Base-by-base conservation (phyloP, 1,140 invertebrate species). In the Trichoplusia ni region DNA sequence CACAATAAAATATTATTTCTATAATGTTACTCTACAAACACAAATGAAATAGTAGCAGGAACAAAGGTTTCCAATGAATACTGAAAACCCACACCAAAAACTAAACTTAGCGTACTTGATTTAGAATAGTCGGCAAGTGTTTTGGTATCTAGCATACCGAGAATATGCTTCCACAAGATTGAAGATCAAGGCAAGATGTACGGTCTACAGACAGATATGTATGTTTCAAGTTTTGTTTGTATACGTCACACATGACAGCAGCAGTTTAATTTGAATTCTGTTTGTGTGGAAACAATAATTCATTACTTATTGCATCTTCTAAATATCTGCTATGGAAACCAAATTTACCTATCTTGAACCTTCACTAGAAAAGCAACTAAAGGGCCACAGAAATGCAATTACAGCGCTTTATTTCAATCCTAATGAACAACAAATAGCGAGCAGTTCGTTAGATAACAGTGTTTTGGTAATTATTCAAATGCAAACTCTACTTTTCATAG, bases 361-460 rank as follows among this genome's bases (percentile, higher is more conserved):
- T 2, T 91, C 91, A 13, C 89, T 97, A 47, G 93, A 95, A 72
- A 93, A 94, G 69, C 94, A 97, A 81, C 95, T 97, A 61, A 94
- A 94, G 79, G 96, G 96, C 0, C 96, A 98, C 75, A 93, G 93
- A 56, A 93, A 94, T 71, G 80, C 84, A 14, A 93, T 98, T 33
- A 96, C 96, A 8, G 93, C 93, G 51, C 78, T 98, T 7, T 93
- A 93, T 62, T 98, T 96, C 81, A 95, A 93, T 90, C 95, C 95
- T 0, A 93, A 94, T 73, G 93, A 93, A 47, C 92, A 92, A 59
- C 94, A 96, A 83, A 91, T 98, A 38, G 94, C 94, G 8, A 97
- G 95, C 42, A 93, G 95, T 63, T 96, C 95, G 16, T 89, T 94
- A 70, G 97, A 97, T 85, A 92, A 94, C 38, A 94, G 93, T 54